A percentile compares a stretch with the other conserved stretches of the same genome.
These are phyloP conservation scores for Epinephelus malabaricus DNA, from an alignment of 2,797 vertebrate genomes.

Conservation along the genomic window DNA sequence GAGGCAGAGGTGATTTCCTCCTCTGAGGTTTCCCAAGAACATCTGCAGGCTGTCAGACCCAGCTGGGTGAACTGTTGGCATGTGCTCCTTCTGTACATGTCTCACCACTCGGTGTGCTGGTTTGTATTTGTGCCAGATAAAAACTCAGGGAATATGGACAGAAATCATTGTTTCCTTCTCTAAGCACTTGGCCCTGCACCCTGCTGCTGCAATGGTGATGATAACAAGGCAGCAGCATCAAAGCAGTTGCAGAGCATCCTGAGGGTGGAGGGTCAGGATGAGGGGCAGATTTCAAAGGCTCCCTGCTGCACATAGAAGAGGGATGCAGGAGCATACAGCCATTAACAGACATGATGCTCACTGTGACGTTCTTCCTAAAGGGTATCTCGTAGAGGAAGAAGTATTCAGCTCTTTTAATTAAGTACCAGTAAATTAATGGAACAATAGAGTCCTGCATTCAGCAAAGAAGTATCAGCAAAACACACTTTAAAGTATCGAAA, in stretches of 20 bases:
- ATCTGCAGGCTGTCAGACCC: conserved; percentile 44
- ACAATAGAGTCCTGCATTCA: neutral
- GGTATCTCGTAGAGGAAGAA: neutral
- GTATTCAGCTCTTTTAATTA: neutral
- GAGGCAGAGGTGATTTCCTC: conserved; percentile 55
- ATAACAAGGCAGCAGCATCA: conserved; percentile 50
- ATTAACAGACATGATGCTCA: conserved; percentile 17
- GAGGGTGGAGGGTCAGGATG: conserved; percentile 33
- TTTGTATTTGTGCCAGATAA: conserved; percentile 18
- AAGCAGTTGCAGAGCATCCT: conserved; percentile 44
- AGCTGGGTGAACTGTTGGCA: conserved; percentile 37
- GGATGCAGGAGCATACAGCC: conserved; percentile 1
- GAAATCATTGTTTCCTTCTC: conserved; percentile 19
- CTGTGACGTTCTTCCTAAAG: neutral
- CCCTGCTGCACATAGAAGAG: conserved; percentile 23
- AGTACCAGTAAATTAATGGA: neutral
- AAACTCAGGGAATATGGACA: conserved; percentile 17
- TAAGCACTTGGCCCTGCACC: conserved; percentile 20
- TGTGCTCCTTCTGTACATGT: neutral
- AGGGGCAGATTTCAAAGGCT: conserved; percentile 2
- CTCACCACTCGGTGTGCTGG: neutral
- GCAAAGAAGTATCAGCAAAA: neutral
- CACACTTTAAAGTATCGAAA: neutral
- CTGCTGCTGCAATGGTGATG: conserved; percentile 47
- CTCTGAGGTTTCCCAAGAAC: conserved; percentile 33